phyloP scores from a whole-genome alignment of 2,113 vertebrate species.

The Eidolon helvum region DNA sequence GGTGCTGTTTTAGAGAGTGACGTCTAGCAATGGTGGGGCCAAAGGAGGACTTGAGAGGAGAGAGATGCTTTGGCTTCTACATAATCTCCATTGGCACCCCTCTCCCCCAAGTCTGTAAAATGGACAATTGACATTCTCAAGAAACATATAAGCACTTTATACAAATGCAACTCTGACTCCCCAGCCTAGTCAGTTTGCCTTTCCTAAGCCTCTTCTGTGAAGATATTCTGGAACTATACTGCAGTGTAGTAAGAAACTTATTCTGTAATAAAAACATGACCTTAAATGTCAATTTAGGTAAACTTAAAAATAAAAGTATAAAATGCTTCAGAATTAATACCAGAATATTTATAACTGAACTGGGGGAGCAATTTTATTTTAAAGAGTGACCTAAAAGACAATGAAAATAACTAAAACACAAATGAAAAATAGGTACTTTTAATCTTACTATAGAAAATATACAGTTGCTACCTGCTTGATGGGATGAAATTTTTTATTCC shows the following conservation, averaged over 20 bases:
- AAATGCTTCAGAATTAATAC: background rate
- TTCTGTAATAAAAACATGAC: background rate
- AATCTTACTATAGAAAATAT: constrained; percentile 14
- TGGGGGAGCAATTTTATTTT: constrained; percentile 13
- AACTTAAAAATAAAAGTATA: background rate
- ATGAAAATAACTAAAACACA: constrained; percentile 26
- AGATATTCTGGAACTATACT: background rate
- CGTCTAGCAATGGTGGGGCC: background rate
- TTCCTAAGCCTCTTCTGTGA: background rate
- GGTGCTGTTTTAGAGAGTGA: background rate
- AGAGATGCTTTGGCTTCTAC: background rate
- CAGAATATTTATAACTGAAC: background rate
- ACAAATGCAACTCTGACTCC: background rate
- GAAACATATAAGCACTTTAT: background rate
- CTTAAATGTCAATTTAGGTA: background rate
- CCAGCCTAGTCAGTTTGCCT: background rate
- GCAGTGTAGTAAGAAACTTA: background rate
- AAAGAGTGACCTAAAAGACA: background rate
- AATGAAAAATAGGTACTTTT: background rate
- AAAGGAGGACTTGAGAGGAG: background rate
- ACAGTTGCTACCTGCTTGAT: background rate
- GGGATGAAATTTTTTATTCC: background rate
- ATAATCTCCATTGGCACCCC: accelerated
- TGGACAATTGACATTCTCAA: background rate
- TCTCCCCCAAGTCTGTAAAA: background rate